phyloP scores from a whole-genome alignment of 2,113 vertebrate genomes.

The Budorcas taxicolor region DNA sequence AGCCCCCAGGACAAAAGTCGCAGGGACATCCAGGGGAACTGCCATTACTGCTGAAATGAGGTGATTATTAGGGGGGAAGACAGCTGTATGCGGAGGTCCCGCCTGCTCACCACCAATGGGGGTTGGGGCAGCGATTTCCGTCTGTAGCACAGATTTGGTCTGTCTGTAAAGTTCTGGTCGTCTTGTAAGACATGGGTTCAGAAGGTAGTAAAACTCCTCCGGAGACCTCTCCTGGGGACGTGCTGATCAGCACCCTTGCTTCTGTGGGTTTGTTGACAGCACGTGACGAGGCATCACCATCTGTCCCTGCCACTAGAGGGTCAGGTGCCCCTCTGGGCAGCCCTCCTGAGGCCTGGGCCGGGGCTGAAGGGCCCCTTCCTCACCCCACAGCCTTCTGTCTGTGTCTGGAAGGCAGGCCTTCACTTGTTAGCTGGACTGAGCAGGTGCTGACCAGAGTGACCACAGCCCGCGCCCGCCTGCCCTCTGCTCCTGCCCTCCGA shows the following conservation, averaged over 20 bases:
- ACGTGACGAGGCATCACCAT: accelerated
- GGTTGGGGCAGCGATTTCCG: accelerated
- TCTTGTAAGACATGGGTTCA: accelerated
- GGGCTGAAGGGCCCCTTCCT: background rate
- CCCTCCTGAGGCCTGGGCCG: background rate
- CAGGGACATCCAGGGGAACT: accelerated
- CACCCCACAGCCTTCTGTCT: accelerated
- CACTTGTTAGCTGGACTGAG: accelerated
- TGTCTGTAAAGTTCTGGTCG: no score
- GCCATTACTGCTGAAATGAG: accelerated
- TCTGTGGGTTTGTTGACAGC: accelerated
- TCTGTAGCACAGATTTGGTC: accelerated
- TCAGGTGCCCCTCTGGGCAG: accelerated
- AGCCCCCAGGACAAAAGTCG: accelerated
- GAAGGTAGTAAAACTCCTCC: accelerated
- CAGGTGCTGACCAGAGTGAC: accelerated
- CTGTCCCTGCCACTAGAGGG: accelerated
- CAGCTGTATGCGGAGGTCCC: accelerated
- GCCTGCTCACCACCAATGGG: accelerated
- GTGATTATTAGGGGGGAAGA: background rate
- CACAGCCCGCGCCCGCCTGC: accelerated
- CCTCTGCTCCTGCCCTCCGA: accelerated
- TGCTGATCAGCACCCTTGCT: accelerated
- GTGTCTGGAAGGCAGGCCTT: background rate
- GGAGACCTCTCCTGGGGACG: accelerated